phyloP scores from a whole-genome alignment of 2,113 vertebrate species.

The Theristicus caerulescens region DNA sequence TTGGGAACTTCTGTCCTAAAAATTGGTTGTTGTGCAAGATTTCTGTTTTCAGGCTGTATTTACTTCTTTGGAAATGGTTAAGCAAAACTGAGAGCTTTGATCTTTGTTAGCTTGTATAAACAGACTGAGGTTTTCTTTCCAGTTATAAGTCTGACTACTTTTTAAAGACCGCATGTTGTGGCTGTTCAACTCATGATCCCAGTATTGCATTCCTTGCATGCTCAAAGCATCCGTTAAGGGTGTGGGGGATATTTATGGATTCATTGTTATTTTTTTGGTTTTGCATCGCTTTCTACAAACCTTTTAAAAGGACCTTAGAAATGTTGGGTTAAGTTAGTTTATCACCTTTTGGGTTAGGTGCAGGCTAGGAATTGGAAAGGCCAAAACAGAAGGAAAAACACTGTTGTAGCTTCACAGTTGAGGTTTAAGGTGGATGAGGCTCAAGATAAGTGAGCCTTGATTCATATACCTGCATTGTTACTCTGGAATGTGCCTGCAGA shows the following conservation, averaged over 20 bases:
- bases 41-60: conserved; percentile 26
- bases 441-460: background rate
- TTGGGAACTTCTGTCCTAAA: background rate
- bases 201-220: background rate
- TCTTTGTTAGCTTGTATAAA: conserved; percentile 30
- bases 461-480: background rate
- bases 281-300: background rate
- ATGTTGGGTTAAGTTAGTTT: background rate
- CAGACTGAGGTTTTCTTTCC: conserved; percentile 15
- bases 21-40: background rate
- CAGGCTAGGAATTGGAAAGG: background rate
- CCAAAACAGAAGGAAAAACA: background rate
- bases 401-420: background rate
- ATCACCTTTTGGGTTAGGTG: background rate
- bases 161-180: background rate
- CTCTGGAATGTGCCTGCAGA: background rate
- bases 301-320: background rate
- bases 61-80: conserved; percentile 19
- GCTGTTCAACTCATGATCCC: background rate
- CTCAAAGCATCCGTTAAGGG: background rate
- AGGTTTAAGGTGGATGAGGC: background rate
- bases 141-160: background rate
- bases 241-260: background rate
- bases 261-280: background rate
- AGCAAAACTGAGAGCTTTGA: conserved; percentile 38